These are phyloP conservation scores for Ceramica pisi DNA, from an alignment of 2,888 invertebrate genomes.

Conservation along the genomic window DNA sequence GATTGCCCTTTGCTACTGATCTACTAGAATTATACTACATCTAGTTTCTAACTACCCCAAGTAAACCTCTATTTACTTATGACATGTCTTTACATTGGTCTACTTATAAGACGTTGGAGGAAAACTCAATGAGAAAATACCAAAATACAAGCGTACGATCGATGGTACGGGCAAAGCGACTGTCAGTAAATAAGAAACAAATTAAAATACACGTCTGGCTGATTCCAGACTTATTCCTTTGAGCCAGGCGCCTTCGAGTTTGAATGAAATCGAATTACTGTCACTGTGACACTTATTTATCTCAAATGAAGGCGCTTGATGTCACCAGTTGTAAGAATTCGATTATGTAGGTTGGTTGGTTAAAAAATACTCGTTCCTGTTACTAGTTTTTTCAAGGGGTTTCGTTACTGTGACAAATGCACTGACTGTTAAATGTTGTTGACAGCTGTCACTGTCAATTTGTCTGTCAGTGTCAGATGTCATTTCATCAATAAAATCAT, in stretches of 20 bases:
- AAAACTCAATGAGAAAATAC: conserved; percentile 5
- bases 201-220: conserved; percentile 28
- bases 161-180: not conserved
- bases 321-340: conserved; percentile 9
- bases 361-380: not conserved
- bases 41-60: too few species aligned
- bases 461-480: too few species aligned
- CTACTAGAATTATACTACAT: too few species aligned
- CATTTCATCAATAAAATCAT: too few species aligned
- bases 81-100: not conserved
- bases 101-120: not conserved
- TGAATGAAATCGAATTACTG: conserved; percentile 40
- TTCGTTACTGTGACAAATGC: too few species aligned
- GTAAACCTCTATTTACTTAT: not conserved
- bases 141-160: not conserved
- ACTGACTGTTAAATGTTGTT: too few species aligned
- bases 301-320: conserved; percentile 5
- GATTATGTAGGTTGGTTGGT: conserved; percentile 1
- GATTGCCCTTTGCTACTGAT: too few species aligned
- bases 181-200: conserved; percentile 34
- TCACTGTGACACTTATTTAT: conserved; percentile 29
- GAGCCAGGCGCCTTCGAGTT: conserved; percentile 14
- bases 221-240: conserved; percentile 28
- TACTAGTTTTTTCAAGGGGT: not conserved
- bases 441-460: too few species aligned